Conservation (phyloP, 2,888 invertebrate genomes). For the Dinocampus coccinellae region DNA sequence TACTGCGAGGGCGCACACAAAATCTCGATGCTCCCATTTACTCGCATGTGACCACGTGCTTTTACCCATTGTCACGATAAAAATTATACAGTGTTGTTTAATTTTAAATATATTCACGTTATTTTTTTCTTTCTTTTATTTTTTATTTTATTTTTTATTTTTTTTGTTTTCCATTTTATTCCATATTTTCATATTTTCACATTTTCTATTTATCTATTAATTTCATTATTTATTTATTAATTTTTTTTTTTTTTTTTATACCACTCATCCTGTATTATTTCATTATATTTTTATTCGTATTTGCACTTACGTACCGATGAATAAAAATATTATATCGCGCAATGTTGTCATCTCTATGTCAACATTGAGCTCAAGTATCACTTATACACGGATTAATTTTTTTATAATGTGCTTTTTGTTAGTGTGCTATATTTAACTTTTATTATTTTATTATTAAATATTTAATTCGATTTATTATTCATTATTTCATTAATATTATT, state of each 20-base stretch:
- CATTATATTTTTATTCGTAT: background rate
- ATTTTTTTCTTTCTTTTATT: background rate
- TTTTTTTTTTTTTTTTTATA: too few species aligned
- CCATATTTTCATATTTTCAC: too few species aligned
- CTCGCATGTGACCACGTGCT: background rate
- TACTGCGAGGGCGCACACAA: conserved; percentile 1
- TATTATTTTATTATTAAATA: background rate
- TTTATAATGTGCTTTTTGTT: background rate
- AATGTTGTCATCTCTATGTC: conserved; percentile 9
- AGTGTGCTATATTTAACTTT: conserved; percentile 1
- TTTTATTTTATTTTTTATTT: background rate
- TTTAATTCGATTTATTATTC: background rate
- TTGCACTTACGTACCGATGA: conserved; percentile 7
- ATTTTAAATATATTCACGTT: background rate
- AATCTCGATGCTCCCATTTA: background rate
- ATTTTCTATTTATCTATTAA: too few species aligned
- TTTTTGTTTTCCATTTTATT: too few species aligned
- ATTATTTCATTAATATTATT: too few species aligned
- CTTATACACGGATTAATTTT: conserved; percentile 2
- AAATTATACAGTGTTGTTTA: background rate
- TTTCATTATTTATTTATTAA: too few species aligned
- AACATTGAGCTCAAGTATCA: conserved; percentile 26
- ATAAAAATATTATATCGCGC: conserved; percentile 22
- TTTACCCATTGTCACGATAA: background rate
- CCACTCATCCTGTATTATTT: background rate